Evolutionary conservation across 2,113 vertebrate species (phyloP).

Genomic region (Nestor notabilis): DNA sequence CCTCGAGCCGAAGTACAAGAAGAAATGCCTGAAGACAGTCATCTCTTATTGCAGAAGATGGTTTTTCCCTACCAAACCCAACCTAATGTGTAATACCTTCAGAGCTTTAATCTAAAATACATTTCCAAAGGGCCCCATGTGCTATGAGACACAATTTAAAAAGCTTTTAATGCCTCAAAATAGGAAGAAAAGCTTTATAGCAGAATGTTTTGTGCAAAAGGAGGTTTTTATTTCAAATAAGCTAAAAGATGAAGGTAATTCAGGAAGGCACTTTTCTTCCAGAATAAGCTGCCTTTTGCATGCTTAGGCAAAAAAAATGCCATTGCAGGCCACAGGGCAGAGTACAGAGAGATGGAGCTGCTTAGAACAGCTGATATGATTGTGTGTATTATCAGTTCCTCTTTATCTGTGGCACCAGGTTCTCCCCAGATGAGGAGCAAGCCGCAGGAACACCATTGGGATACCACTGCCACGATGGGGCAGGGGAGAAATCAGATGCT

Average conservation of each 20-base stretch:
- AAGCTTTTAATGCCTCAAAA: background rate
- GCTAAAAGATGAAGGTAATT: background rate
- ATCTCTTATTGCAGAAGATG: background rate
- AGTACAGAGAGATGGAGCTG: background rate
- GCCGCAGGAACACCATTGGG: rapidly evolving
- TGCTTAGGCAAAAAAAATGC: background rate
- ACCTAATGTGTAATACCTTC: background rate
- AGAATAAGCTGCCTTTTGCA: background rate
- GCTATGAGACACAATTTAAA: background rate
- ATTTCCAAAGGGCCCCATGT: background rate
- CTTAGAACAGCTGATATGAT: background rate
- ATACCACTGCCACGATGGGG: background rate
- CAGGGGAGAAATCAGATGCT: background rate
- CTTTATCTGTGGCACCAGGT: background rate
- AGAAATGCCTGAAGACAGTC: background rate
- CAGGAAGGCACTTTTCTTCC: background rate
- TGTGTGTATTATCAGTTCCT: background rate
- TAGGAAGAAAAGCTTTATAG: background rate
- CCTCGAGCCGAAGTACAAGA: background rate
- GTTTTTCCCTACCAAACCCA: background rate
- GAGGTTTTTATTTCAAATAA: background rate
- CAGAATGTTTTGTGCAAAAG: background rate
- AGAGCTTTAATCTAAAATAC: background rate
- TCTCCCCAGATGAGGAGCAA: background rate
- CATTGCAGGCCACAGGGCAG: background rate